phyloP scores from a whole-genome alignment of 2,797 vertebrate species.

The Moxostoma hubbsi region DNA sequence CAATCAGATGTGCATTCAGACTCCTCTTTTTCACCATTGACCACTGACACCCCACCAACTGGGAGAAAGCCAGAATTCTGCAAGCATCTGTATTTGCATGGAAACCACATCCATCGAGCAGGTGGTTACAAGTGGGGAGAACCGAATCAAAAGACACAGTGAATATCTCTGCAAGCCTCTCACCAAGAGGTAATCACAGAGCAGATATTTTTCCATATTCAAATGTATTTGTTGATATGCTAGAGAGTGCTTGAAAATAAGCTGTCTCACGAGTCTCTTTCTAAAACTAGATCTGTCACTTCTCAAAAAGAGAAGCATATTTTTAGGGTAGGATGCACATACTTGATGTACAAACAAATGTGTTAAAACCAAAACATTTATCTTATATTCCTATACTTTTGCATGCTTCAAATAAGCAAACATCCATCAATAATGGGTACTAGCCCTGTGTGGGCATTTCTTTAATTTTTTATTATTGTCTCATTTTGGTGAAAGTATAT shows the following conservation, averaged over 20 bases:
- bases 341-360: constrained; percentile 1
- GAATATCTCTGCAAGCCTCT: constrained; percentile 44
- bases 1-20: constrained; percentile 69
- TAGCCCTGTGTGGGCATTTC: no score
- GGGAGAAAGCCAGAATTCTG: constrained; percentile 57
- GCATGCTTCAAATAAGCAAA: no score
- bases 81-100: constrained; percentile 51
- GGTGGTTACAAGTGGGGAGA: constrained; percentile 61
- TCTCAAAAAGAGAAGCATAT: constrained; percentile 38
- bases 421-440: no score
- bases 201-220: constrained; percentile 47
- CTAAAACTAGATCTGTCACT: constrained; percentile 54
- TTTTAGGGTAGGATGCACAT: constrained; percentile 34
- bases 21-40: constrained; percentile 61
- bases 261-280: constrained; percentile 50
- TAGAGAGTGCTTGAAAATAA: constrained; percentile 57
- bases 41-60: constrained; percentile 55
- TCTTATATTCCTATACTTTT: not conserved
- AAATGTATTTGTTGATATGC: constrained; percentile 52
- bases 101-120: constrained; percentile 62
- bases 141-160: constrained; percentile 41
- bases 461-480: no score
- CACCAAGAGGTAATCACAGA: constrained; percentile 58
- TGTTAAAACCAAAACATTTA: not conserved
- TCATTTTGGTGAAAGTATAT: no score